A percentile compares a stretch with the other conserved stretches of the same genome.
phyloP scores from a whole-genome alignment of 2,113 vertebrate species.

The Toxotes chatareus region DNA sequence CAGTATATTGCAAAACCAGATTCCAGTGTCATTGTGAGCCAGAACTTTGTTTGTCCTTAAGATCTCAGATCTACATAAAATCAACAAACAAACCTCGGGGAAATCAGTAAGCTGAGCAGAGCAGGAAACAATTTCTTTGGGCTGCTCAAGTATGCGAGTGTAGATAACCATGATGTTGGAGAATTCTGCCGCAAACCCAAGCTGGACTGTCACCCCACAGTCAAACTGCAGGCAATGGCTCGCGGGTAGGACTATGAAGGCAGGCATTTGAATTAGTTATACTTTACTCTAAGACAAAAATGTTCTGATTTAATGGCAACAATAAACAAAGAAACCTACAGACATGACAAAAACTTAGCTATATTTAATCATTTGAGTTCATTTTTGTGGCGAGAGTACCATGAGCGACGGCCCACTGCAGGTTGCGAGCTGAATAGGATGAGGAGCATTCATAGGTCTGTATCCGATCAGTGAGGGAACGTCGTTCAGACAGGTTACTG shows the following conservation, averaged over 20 bases:
- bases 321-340: not conserved
- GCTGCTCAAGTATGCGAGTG: conserved; percentile 83
- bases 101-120: conserved; percentile 86
- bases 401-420: conserved; percentile 90
- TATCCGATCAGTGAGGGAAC: conserved; percentile 87
- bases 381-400: conserved; percentile 68
- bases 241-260: conserved; percentile 82
- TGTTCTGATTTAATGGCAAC: not conserved
- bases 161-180: conserved; percentile 93
- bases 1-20: not conserved
- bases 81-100: conserved; percentile 77
- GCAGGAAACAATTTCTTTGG: conserved; percentile 80
- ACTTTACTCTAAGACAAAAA: not conserved
- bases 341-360: not conserved
- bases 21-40: not conserved
- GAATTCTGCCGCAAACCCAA: conserved; percentile 91
- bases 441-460: conserved; percentile 55
- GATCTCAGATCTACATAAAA: not conserved
- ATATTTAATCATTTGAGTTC: not conserved
- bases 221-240: conserved; percentile 84
- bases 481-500: conserved; percentile 90
- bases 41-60: not conserved
- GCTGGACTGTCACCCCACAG: conserved; percentile 87
- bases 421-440: conserved; percentile 85
- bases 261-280: not conserved